Base-by-base conservation (phyloP, 1,140 invertebrate genomes). In the Zaprionus kolodkinae region DNA sequence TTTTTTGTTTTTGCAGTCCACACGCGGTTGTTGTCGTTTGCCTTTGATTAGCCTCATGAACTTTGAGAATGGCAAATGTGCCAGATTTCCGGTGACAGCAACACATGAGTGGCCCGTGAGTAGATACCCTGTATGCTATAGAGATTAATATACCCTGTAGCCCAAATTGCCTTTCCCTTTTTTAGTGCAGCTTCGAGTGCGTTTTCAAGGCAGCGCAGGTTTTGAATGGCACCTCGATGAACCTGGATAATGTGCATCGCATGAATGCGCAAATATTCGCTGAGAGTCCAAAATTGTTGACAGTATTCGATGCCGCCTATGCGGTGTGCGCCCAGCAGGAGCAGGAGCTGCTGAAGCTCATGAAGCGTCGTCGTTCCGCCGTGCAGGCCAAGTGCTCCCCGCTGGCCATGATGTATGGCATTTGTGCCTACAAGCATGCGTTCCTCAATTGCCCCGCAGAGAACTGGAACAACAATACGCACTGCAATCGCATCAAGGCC, bases 151-250 rank as follows among this genome's bases (percentile, higher is more conserved):
- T 45, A 45, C 40, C n/a, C 40, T 10, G 40, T 15, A 43, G n/a
- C 7, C n/a, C 3, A 13, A 15, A 2, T 12, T 25, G 10, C 0
- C 5, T 45, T 45, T 0, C n/a, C 7, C 40, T 21, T 12, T 10
- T 21, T 12, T 10, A 83, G 80, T 82, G 80, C 55, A 68, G 50
- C 36, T 83, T 80, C 7, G 78, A 80, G 13, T 80, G 80, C 67
- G 30, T 76, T 38, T 82, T 79, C 9, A 62, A 48, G n/a, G 52
- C 75, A 0, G 66, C 55, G 0, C 54, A 60, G 0, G 72, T 43
- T 0, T 0, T 82, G 0, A 82, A 82, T 13, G 80, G 80, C 43
- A 82, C 80, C 0, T 38, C 36, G 1, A 9, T 82, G 72, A 25
- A 65, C 0, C 1, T 79, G 50, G 71, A 67, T 1, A 82, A 83